Evolutionary conservation across 2,113 vertebrate species (phyloP).

Genomic region (Nothoprocta pentlandii): DNA sequence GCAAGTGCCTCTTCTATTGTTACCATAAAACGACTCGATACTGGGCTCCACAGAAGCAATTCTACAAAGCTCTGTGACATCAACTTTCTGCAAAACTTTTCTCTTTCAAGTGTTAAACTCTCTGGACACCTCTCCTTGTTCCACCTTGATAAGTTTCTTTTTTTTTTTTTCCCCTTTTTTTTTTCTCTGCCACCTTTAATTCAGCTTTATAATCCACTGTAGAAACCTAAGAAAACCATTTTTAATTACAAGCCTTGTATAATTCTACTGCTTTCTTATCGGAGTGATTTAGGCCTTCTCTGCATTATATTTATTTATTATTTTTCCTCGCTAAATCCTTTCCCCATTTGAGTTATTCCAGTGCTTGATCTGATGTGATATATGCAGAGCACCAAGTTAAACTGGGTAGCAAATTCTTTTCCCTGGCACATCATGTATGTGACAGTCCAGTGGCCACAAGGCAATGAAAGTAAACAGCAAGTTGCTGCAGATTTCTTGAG

Average conservation of each 20-base stretch:
- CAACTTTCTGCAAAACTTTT: not conserved
- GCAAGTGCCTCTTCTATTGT: not conserved
- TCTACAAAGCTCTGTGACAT: not conserved
- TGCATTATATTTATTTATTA: not conserved
- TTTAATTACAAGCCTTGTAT: not conserved
- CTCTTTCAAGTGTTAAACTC: constrained; percentile 6
- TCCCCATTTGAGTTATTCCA: not conserved
- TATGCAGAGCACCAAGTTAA: not conserved
- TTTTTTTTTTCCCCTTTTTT: not conserved
- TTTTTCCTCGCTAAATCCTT: constrained; percentile 15
- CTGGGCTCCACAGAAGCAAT: constrained; percentile 17
- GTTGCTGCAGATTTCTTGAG: not conserved
- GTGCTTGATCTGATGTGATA: not conserved
- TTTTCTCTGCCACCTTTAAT: not conserved
- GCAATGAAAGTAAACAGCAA: not conserved
- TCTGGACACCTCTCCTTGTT: not conserved
- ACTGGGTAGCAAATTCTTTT: not conserved
- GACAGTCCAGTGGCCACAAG: not conserved
- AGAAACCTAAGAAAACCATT: not conserved
- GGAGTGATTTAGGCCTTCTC: not conserved
- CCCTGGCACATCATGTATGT: not conserved
- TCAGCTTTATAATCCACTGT: not conserved
- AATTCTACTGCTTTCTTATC: not conserved
- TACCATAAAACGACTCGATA: not conserved
- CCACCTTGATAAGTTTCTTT: not conserved